Percentiles rank a stretch among this genome's conserved stretches.
Evolutionary conservation across 64 coral and sea anemone genomes (phyloP).

Genomic region (Montipora capricornis): DNA sequence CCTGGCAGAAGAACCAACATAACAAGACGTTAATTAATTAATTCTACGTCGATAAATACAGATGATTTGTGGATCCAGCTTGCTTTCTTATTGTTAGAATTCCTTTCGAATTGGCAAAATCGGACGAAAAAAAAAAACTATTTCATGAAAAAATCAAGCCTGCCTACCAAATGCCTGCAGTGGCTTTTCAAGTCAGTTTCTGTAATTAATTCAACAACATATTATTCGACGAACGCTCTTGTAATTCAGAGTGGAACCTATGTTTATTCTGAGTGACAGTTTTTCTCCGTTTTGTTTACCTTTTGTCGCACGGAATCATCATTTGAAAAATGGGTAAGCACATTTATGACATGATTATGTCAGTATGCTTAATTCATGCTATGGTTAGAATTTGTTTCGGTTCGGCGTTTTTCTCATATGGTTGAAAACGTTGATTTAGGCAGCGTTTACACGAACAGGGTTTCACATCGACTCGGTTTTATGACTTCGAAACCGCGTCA

Average conservation of each 20-base stretch:
- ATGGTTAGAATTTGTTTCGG: background rate
- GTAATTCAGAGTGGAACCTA: background rate
- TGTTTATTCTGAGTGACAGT: background rate
- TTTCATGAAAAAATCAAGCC: too few species aligned
- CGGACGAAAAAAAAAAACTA: too few species aligned
- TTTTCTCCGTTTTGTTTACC: background rate
- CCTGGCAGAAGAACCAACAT: background rate
- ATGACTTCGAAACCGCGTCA: too few species aligned
- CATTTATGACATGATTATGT: too few species aligned
- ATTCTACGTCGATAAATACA: background rate
- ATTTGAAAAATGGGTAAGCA: too few species aligned
- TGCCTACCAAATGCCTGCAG: too few species aligned
- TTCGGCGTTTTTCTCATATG: background rate
- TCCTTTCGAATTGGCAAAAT: background rate
- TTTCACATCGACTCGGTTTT: too few species aligned
- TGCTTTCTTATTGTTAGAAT: background rate
- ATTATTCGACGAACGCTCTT: background rate
- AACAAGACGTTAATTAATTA: background rate
- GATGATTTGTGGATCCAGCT: constrained; percentile 2
- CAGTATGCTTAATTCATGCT: too few species aligned
- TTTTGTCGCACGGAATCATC: background rate
- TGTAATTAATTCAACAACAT: too few species aligned
- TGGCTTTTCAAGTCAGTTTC: too few species aligned
- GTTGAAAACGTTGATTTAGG: too few species aligned
- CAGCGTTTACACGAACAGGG: too few species aligned